These are phyloP conservation scores for Sebastes melanostomus DNA, from an alignment of 2,797 vertebrate genomes.

Conservation along the genomic window DNA sequence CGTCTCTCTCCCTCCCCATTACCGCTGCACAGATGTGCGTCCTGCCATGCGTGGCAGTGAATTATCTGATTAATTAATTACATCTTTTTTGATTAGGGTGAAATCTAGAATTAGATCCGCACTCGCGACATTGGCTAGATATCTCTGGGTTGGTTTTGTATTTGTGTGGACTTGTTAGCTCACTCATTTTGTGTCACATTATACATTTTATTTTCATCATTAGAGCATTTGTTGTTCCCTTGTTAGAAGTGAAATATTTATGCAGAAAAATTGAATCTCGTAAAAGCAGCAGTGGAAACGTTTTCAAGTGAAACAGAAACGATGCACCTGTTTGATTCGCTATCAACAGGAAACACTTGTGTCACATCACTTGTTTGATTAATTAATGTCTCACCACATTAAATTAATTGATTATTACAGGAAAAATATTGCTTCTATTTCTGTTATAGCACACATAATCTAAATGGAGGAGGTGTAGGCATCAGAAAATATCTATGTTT, in stretches of 20 bases:
- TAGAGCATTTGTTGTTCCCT: background rate
- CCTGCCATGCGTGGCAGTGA: slow-evolving; percentile 78
- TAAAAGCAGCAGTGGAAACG: background rate
- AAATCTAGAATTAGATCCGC: slow-evolving; percentile 80
- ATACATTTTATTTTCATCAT: slow-evolving; percentile 17
- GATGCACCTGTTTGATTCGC: slow-evolving; percentile 66
- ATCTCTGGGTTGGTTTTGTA: slow-evolving; percentile 57
- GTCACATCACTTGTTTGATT: slow-evolving; percentile 30
- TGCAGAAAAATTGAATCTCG: background rate
- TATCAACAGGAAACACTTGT: slow-evolving; percentile 55
- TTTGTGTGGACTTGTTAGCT: slow-evolving; percentile 57
- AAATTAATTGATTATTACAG: background rate
- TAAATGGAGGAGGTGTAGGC: background rate
- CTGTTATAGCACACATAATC: background rate
- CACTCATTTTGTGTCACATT: slow-evolving; percentile 39
- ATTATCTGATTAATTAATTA: slow-evolving; percentile 86
- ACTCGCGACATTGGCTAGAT: slow-evolving; percentile 71
- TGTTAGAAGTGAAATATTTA: slow-evolving; percentile 1
- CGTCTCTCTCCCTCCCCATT: slow-evolving; percentile 55
- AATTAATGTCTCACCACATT: background rate
- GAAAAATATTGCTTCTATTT: background rate
- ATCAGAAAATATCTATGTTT: background rate
- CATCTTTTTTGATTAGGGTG: slow-evolving; percentile 82
- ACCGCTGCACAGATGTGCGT: slow-evolving; percentile 78
- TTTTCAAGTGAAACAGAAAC: slow-evolving; percentile 8